Conservation (phyloP, 2,797 vertebrate species). For the Dipus sagitta region DNA sequence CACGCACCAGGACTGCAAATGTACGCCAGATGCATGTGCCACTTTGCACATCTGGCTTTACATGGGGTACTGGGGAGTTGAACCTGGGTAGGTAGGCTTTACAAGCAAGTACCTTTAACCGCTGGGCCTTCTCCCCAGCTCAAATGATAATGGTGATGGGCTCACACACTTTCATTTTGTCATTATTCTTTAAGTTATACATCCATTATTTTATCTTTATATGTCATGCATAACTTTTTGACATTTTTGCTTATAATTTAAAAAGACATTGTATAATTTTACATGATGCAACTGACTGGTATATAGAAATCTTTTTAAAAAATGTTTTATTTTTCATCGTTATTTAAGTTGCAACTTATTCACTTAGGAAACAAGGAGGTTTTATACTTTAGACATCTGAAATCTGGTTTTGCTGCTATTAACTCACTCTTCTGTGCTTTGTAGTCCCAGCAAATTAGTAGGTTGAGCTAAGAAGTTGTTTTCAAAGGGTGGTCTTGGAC, state of each 20-base stretch:
- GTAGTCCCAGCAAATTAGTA: background rate
- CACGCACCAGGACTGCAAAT: too few species aligned
- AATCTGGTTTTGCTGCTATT: background rate
- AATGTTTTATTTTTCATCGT: background rate
- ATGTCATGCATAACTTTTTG: slow-evolving; percentile 14
- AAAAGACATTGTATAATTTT: slow-evolving; percentile 35
- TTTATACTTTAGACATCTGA: background rate
- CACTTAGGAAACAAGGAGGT: background rate
- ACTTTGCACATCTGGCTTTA: too few species aligned
- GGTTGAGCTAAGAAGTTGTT: background rate
- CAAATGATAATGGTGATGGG: too few species aligned
- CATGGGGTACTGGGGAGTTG: too few species aligned
- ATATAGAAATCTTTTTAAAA: slow-evolving; percentile 32
- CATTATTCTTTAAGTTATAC: background rate
- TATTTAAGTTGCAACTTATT: slow-evolving; percentile 15
- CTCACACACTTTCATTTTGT: background rate
- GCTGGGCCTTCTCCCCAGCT: too few species aligned
- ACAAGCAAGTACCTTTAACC: too few species aligned
- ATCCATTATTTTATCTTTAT: background rate
- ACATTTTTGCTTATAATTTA: slow-evolving; percentile 49
- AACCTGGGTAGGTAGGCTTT: too few species aligned
- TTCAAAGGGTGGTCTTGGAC: background rate
- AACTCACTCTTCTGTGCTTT: background rate
- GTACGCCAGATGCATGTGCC: too few species aligned
- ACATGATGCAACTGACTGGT: background rate